Evolutionary conservation across 2,797 vertebrate species (phyloP).

Genomic region (Acanthiza pusilla): DNA sequence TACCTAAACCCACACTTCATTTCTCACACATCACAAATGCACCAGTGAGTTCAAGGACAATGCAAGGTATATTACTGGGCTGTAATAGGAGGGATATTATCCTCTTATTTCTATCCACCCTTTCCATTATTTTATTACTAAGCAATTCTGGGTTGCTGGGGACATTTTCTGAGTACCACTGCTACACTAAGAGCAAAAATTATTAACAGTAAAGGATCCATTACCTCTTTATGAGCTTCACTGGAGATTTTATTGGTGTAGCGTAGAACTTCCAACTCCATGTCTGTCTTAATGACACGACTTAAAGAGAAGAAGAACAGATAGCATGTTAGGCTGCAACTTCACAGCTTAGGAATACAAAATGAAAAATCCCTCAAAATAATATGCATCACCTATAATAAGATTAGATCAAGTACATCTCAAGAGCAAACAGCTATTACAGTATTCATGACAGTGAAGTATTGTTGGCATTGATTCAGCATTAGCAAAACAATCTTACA

Average conservation of each 20-base stretch:
- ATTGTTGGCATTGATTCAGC: not conserved
- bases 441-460: not conserved
- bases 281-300: slow-evolving; percentile 91
- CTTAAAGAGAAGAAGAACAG: slow-evolving; percentile 69
- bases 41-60: slow-evolving; percentile 52
- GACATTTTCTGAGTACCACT: slow-evolving; percentile 45
- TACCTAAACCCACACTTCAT: not conserved
- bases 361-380: not conserved
- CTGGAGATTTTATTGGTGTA: slow-evolving; percentile 96
- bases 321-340: slow-evolving; percentile 14
- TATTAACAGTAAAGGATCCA: slow-evolving; percentile 57
- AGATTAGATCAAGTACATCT: not conserved
- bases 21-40: not conserved
- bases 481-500: not conserved
- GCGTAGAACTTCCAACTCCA: slow-evolving; percentile 95
- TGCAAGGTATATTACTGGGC: slow-evolving; percentile 16
- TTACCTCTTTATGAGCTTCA: slow-evolving; percentile 94
- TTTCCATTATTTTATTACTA: slow-evolving; percentile 60
- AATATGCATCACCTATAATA: not conserved
- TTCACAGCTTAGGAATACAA: not conserved
- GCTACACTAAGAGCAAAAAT: slow-evolving; percentile 59
- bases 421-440: not conserved
- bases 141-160: slow-evolving; percentile 48
- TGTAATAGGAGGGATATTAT: slow-evolving; percentile 52
- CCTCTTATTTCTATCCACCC: slow-evolving; percentile 42